phyloP scores from a whole-genome alignment of 2,113 vertebrate genomes.

The Ondatra zibethicus region DNA sequence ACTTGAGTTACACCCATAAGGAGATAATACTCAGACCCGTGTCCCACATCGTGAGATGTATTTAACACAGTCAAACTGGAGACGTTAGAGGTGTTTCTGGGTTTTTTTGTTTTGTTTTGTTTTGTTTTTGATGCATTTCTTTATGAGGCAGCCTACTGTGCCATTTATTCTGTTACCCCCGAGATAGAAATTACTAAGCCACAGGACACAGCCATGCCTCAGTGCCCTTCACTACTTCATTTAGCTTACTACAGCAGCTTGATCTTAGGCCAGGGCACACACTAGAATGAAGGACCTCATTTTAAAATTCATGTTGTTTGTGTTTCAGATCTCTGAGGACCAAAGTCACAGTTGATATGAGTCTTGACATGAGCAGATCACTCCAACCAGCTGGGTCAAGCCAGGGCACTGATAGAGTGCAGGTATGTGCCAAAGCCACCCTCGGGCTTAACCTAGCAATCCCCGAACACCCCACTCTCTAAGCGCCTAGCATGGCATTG shows the following conservation, averaged over 20 bases:
- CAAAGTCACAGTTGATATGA: slow-evolving; percentile 47
- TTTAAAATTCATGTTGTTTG: not conserved
- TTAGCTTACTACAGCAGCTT: slow-evolving; percentile 52
- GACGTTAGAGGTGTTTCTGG: not conserved
- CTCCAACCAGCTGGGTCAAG: not conserved
- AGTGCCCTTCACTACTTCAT: not conserved
- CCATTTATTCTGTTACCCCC: slow-evolving; percentile 51
- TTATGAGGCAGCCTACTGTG: slow-evolving; percentile 31
- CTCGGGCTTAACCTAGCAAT: not conserved
- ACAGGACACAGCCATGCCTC: slow-evolving; percentile 10
- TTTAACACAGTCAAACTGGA: not conserved
- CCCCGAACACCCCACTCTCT: not conserved
- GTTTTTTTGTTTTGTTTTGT: not conserved
- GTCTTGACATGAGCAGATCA: slow-evolving; percentile 47
- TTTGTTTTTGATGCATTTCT: slow-evolving; percentile 47
- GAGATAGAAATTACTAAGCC: slow-evolving; percentile 56
- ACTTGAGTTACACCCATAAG: not conserved
- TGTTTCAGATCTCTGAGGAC: slow-evolving; percentile 56
- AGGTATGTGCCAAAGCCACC: not conserved
- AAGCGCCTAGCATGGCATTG: not conserved
- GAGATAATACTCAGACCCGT: slow-evolving; percentile 8
- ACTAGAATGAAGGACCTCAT: not conserved
- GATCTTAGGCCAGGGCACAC: not conserved
- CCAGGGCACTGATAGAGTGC: not conserved
- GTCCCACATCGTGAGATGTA: slow-evolving; percentile 49